A percentile compares a stretch with the other conserved stretches of the same genome.
Evolutionary conservation across 2,113 vertebrate species (phyloP).

Genomic region (Nanorana parkeri): DNA sequence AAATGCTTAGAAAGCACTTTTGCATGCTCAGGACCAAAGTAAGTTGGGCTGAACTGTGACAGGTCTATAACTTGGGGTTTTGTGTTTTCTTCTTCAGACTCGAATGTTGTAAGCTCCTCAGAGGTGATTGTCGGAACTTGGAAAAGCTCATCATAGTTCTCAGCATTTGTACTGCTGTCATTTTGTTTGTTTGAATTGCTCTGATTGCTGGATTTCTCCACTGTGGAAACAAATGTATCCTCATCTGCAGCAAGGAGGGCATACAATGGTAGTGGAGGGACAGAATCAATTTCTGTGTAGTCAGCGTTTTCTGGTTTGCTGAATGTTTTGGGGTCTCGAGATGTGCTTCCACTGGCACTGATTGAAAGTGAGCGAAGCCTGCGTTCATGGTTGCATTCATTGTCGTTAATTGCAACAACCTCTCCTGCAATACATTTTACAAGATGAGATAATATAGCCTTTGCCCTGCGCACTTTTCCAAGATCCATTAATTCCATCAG

Average conservation of each 20-base stretch:
- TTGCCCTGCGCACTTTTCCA: constrained; percentile 90
- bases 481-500: constrained; percentile 97
- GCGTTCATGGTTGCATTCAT: constrained; percentile 76
- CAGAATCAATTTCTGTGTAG: constrained; percentile 94
- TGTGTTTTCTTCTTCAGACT: constrained; percentile 77
- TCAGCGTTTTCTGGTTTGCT: constrained; percentile 84
- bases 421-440: constrained; percentile 98
- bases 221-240: constrained; percentile 74
- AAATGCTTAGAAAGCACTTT: constrained; percentile 93
- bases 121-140: constrained; percentile 67
- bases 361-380: constrained; percentile 89
- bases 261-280: constrained; percentile 93
- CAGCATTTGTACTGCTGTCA: constrained; percentile 69
- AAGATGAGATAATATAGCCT: constrained; percentile 94
- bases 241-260: constrained; percentile 93
- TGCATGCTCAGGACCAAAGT: constrained; percentile 94
- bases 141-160: constrained; percentile 92
- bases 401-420: constrained; percentile 86
- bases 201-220: constrained; percentile 77
- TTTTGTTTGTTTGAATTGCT: constrained; percentile 76
- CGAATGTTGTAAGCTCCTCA: constrained; percentile 77
- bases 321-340: constrained; percentile 87
- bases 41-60: constrained; percentile 90
- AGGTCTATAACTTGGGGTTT: constrained; percentile 88
- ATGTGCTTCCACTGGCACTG: constrained; percentile 91